These are phyloP conservation scores for Prosopocoilus inquinatus DNA, from an alignment of 2,888 invertebrate genomes.

Conservation along the genomic window DNA sequence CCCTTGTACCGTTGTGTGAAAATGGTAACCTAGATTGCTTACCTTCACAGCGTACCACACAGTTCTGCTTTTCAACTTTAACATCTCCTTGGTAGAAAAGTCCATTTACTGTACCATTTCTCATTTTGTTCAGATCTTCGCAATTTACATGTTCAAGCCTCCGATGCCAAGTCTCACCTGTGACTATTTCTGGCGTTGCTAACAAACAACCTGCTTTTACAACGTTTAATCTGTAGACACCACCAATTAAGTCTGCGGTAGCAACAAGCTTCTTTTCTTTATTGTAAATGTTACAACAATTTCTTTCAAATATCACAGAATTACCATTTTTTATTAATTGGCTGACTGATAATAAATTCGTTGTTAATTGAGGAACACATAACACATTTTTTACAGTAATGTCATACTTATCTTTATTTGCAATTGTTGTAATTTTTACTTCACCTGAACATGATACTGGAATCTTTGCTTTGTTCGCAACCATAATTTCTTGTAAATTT, in stretches of 20 bases:
- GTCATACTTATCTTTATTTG: neutral
- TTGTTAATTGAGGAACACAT: conserved; percentile 14
- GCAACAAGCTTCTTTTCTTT: conserved; percentile 9
- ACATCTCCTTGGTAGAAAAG: neutral
- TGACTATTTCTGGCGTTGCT: neutral
- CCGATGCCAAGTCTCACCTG: conserved; percentile 19
- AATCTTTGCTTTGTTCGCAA: neutral
- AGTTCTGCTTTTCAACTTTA: conserved; percentile 18
- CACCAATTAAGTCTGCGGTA: conserved; percentile 10
- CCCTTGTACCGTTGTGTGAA: conserved; percentile 20
- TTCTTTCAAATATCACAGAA: conserved; percentile 13
- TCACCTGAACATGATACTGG: neutral
- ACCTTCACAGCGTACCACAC: conserved; percentile 30
- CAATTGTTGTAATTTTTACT: neutral
- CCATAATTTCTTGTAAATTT: neutral
- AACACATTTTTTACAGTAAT: neutral
- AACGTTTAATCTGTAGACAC: conserved; percentile 19
- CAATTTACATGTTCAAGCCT: conserved; percentile 18
- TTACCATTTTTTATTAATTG: conserved; percentile 17
- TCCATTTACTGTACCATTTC: conserved; percentile 15
- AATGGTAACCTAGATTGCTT: conserved; percentile 35
- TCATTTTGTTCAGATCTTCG: conserved; percentile 12
- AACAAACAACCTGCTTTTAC: neutral
- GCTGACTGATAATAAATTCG: conserved; percentile 20
- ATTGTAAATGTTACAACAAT: conserved; percentile 16